These are phyloP conservation scores for Hedya salicella DNA, from an alignment of 2,888 invertebrate species.

Conservation along the genomic window DNA sequence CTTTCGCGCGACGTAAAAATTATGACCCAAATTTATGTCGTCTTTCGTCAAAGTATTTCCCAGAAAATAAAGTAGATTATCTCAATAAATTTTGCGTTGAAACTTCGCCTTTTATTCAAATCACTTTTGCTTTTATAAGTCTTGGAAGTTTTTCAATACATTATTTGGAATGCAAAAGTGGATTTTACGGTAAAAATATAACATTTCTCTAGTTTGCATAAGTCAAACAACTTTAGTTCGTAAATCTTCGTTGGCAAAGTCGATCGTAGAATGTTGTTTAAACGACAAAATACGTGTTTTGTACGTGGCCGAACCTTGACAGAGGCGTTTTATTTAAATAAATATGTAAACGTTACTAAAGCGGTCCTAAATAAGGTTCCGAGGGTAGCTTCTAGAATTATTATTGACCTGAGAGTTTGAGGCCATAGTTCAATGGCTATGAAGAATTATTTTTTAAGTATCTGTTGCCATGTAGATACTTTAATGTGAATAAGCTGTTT, in stretches of 20 bases:
- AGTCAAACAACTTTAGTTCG: not conserved
- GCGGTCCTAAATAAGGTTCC: constrained; percentile 9
- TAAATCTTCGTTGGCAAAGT: constrained; percentile 8
- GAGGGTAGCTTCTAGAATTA: not conserved
- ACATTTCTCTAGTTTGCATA: not conserved
- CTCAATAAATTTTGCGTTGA: constrained; percentile 32
- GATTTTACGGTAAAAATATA: constrained; percentile 12
- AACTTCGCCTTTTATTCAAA: constrained; percentile 40
- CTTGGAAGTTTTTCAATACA: constrained; percentile 31
- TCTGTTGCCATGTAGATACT: not conserved
- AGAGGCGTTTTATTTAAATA: constrained; percentile 33
- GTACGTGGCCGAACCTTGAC: constrained; percentile 17
- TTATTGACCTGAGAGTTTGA: not conserved
- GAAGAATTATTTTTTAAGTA: not conserved
- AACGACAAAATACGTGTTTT: constrained; percentile 22
- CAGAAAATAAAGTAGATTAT: constrained; percentile 36
- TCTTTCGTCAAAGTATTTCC: constrained; percentile 32
- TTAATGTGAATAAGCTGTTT: not conserved
- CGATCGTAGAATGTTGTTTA: not conserved
- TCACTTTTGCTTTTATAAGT: constrained; percentile 37
- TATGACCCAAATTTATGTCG: constrained; percentile 15
- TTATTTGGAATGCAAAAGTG: constrained; percentile 23
- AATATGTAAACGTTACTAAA: constrained; percentile 9
- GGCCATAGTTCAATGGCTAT: not conserved
- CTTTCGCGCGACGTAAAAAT: constrained; percentile 31